Conservation (phyloP, 2,113 vertebrate genomes). For the Eira barbara region DNA sequence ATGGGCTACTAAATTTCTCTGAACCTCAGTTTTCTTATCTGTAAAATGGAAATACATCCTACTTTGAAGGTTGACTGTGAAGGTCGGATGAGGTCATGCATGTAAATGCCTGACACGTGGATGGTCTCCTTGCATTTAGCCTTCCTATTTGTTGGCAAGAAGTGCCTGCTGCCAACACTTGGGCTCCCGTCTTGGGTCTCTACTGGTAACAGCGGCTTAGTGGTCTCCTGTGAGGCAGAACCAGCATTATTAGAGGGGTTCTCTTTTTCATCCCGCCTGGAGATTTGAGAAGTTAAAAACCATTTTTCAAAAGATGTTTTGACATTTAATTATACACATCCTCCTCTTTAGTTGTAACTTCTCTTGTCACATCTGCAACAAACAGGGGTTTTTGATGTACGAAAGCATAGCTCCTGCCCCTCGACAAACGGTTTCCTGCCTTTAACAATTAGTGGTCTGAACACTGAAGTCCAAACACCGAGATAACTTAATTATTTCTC, state of each 20-base stretch:
- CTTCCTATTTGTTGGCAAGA: not conserved
- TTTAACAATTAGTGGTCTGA: slow-evolving; percentile 49
- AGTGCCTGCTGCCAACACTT: rapidly evolving
- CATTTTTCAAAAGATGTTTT: slow-evolving; percentile 55
- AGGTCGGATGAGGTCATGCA: not conserved
- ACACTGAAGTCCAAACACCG: slow-evolving; percentile 14
- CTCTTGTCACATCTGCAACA: not conserved
- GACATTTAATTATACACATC: slow-evolving; percentile 61
- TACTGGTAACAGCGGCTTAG: not conserved
- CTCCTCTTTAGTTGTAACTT: slow-evolving; percentile 38
- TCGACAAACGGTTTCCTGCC: not conserved
- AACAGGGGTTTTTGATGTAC: not conserved
- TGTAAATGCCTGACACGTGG: rapidly evolving
- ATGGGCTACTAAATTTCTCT: not conserved
- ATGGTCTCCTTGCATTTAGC: not conserved
- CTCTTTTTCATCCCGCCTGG: not conserved
- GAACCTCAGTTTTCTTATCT: slow-evolving; percentile 1
- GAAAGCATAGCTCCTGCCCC: not conserved
- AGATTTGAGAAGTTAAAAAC: slow-evolving; percentile 56
- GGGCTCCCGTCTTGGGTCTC: not conserved
- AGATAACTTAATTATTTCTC: slow-evolving; percentile 66
- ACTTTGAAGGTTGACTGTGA: not conserved
- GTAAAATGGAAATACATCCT: not conserved
- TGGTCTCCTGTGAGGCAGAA: not conserved
- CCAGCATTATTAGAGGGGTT: not conserved